Percentiles rank a stretch among this genome's conserved stretches.
phyloP scores from a whole-genome alignment of 2,113 vertebrate genomes.

The Xerus inauris region DNA sequence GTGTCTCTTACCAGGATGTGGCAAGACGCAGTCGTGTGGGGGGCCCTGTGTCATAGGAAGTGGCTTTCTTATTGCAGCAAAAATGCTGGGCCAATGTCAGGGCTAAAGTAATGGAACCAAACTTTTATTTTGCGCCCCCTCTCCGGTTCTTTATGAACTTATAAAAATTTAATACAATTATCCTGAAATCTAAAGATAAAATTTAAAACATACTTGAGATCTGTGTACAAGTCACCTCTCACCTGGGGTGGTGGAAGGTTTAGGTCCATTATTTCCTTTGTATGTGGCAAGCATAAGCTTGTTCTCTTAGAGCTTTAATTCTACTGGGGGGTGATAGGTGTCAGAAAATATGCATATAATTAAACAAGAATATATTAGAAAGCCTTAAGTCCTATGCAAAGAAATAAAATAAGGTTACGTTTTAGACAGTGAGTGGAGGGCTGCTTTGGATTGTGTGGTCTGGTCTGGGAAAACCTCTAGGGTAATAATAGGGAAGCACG shows the following conservation, averaged over 20 bases:
- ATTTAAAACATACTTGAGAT: neutral
- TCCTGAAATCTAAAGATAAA: neutral
- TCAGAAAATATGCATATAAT: neutral
- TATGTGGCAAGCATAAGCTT: neutral
- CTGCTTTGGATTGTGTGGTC: neutral
- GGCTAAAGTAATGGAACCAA: neutral
- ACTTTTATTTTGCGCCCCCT: neutral
- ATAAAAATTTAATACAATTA: neutral
- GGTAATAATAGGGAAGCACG: neutral
- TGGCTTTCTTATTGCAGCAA: conserved; percentile 69
- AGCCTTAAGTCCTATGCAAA: neutral
- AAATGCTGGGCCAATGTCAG: neutral
- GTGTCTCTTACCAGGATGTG: conserved; percentile 46
- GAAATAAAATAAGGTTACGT: neutral
- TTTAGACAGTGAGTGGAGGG: neutral
- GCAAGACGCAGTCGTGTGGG: neutral
- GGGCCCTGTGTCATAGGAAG: conserved; percentile 65
- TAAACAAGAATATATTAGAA: neutral
- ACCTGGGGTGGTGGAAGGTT: neutral
- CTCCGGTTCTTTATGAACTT: neutral
- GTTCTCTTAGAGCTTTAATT: neutral
- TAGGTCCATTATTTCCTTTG: neutral
- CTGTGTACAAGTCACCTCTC: neutral
- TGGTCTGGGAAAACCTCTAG: conserved; percentile 8
- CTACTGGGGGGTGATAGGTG: neutral